A percentile compares a stretch with the other conserved stretches of the same genome.
phyloP scores from a whole-genome alignment of 2,888 invertebrate species.

The Oxytorus armatus region DNA sequence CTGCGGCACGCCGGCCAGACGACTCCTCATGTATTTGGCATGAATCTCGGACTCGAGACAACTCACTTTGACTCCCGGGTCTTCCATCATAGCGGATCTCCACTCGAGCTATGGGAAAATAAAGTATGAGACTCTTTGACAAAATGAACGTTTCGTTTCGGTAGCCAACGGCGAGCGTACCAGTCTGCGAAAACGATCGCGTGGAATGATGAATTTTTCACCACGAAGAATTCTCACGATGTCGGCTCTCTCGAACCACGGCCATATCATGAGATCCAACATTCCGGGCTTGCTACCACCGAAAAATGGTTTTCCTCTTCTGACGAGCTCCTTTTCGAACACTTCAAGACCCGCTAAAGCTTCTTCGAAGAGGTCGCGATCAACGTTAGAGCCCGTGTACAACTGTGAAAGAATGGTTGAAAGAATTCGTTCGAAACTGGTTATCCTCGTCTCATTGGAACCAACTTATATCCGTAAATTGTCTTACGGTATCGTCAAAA shows the following conservation, averaged over 20 bases:
- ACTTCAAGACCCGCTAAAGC: constrained; percentile 87
- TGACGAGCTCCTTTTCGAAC: constrained; percentile 88
- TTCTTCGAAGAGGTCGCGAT: constrained; percentile 85
- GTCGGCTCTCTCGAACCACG: constrained; percentile 91
- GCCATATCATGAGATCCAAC: constrained; percentile 94
- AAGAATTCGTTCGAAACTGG: neutral
- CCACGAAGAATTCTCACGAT: constrained; percentile 87
- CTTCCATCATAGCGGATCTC: constrained; percentile 89
- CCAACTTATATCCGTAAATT: too few species aligned
- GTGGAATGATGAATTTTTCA: constrained; percentile 88
- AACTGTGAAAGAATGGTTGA: constrained; percentile 75
- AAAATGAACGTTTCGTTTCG: neutral
- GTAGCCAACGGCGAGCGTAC: constrained; percentile 83
- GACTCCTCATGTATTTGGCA: constrained; percentile 89
- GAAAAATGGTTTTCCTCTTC: constrained; percentile 88
- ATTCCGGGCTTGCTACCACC: constrained; percentile 90
- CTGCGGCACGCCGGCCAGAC: constrained; percentile 88
- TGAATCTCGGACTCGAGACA: constrained; percentile 89
- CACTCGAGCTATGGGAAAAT: constrained; percentile 87
- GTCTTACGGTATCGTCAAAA: too few species aligned
- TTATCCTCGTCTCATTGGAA: neutral
- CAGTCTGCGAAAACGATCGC: constrained; percentile 88
- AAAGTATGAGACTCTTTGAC: neutral
- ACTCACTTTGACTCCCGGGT: constrained; percentile 89
- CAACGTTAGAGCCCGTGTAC: constrained; percentile 74